phyloP scores from a whole-genome alignment of 2,888 invertebrate genomes.

The Netelia fuscicornis region DNA sequence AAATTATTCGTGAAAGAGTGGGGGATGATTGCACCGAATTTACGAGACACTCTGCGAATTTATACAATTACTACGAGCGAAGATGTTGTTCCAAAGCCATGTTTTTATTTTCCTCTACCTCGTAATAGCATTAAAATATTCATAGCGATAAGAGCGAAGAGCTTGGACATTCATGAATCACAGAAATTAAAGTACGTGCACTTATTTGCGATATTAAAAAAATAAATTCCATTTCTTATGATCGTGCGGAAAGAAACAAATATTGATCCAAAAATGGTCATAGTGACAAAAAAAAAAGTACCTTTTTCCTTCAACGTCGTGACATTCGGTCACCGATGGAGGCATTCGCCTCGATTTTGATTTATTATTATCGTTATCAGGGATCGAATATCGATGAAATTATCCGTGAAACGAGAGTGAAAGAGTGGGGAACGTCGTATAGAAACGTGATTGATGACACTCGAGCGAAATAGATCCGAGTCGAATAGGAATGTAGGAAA shows the following conservation, averaged over 20 bases:
- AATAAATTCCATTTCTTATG: not conserved
- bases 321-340: constrained; percentile 66
- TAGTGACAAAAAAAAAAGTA: constrained; percentile 25
- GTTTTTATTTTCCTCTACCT: not conserved
- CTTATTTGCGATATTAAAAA: too few relatives aligned
- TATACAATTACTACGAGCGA: constrained; percentile 11
- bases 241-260: not conserved
- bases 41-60: not conserved
- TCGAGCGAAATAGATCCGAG: constrained; percentile 16
- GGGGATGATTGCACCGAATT: constrained; percentile 1
- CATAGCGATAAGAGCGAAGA: constrained; percentile 6
- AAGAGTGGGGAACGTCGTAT: not conserved
- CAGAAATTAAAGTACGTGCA: too few relatives aligned
- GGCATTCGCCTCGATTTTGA: constrained; percentile 70
- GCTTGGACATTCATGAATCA: constrained; percentile 20
- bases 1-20: not conserved
- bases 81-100: constrained; percentile 30
- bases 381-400: constrained; percentile 10
- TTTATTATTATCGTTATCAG: constrained; percentile 19
- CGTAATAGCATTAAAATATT: not conserved
- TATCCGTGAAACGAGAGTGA: not conserved
- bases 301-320: constrained; percentile 55
- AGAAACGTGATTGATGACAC: constrained; percentile 20
- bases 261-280: not conserved
- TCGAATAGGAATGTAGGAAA: constrained; percentile 28